phyloP scores from a whole-genome alignment of 2,113 vertebrate species.

The Climacteris rufus region DNA sequence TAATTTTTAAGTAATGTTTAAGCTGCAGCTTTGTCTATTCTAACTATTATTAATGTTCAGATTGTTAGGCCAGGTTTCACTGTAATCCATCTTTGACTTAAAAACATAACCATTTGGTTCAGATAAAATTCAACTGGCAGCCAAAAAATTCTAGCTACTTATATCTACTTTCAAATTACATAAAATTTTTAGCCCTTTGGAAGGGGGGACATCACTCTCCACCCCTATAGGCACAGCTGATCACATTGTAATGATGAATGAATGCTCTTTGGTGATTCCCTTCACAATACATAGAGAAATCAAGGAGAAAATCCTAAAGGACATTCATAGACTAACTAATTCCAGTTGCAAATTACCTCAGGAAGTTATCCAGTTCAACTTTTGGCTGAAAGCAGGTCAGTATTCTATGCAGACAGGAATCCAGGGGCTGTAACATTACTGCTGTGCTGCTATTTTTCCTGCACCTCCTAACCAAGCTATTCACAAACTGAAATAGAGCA shows the following conservation, averaged over 20 bases:
- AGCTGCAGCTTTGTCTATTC: neutral
- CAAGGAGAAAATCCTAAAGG: neutral
- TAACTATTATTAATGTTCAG: neutral
- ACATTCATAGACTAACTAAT: neutral
- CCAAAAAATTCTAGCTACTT: neutral
- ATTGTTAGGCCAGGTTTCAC: neutral
- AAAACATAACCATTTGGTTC: neutral
- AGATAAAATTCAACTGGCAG: neutral
- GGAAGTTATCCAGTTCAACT: neutral
- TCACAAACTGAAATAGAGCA: neutral
- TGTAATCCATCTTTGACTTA: neutral
- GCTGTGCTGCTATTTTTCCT: neutral
- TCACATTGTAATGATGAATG: neutral
- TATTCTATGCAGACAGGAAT: neutral
- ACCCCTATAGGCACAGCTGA: neutral
- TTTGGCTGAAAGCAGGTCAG: neutral
- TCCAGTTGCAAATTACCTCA: neutral
- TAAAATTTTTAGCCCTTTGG: neutral
- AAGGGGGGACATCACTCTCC: neutral
- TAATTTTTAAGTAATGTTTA: neutral
- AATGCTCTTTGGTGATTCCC: neutral
- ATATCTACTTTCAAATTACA: neutral
- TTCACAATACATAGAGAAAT: neutral
- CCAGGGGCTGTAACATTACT: neutral
- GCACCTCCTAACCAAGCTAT: neutral